Percentiles rank a stretch among this genome's conserved stretches.
Evolutionary conservation across 2,797 vertebrate species (phyloP).

Genomic region (Pantherophis alleghaniensis): DNA sequence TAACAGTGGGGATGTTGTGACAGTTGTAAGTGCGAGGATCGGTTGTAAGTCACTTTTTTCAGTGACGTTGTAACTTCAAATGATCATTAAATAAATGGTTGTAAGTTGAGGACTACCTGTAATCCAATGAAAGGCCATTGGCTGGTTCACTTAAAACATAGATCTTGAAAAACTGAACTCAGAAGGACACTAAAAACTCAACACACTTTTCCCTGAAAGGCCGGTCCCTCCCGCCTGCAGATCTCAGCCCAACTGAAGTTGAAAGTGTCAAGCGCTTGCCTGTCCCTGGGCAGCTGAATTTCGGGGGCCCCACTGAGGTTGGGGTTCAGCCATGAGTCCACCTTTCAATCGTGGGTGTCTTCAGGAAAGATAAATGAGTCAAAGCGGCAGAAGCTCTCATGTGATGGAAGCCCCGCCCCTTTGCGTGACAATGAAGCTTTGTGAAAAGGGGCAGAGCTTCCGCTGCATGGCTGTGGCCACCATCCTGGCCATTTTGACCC

Average conservation of each 20-base stretch:
- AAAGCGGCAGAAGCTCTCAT: accelerated
- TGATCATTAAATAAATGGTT: neutral
- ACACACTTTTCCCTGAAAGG: neutral
- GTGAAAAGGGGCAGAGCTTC: neutral
- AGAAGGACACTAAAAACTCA: neutral
- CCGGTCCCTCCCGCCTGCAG: neutral
- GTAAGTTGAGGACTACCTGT: neutral
- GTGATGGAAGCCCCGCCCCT: neutral
- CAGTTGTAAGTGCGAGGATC: no score
- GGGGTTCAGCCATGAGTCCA: neutral
- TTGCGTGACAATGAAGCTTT: neutral
- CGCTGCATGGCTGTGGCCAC: neutral
- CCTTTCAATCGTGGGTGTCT: neutral
- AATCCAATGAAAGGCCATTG: neutral
- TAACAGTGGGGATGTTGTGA: neutral
- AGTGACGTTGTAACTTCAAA: neutral
- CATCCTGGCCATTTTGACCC: neutral
- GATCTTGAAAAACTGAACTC: neutral
- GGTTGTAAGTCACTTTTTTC: no score
- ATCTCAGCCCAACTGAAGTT: neutral
- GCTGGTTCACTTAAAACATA: neutral
- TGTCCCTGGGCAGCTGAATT: neutral
- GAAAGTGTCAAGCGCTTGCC: neutral
- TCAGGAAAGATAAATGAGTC: neutral
- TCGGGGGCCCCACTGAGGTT: neutral